phyloP scores from a whole-genome alignment of 2,113 vertebrate genomes.

The Rhipidura dahli region DNA sequence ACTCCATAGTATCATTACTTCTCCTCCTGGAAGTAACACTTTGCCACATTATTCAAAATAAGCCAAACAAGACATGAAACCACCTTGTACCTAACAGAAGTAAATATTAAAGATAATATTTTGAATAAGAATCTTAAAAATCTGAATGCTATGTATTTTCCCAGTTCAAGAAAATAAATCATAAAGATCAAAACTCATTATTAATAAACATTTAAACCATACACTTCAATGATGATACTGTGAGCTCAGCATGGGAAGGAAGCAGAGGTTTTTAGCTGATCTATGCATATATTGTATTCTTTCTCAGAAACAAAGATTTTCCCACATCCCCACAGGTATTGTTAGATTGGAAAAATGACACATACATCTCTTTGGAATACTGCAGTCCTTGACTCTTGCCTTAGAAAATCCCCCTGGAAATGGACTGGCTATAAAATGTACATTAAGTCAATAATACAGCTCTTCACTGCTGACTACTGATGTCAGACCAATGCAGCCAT shows the following conservation, averaged over 20 bases:
- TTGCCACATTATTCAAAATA: background rate
- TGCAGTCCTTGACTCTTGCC: background rate
- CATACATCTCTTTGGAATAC: background rate
- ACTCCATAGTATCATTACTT: background rate
- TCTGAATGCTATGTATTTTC: background rate
- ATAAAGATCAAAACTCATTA: background rate
- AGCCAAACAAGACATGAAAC: background rate
- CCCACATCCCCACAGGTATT: background rate
- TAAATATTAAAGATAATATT: background rate
- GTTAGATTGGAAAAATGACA: background rate
- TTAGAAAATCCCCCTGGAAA: background rate
- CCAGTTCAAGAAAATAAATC: background rate
- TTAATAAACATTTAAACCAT: background rate
- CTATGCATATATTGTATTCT: background rate
- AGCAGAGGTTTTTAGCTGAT: background rate
- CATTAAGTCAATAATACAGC: background rate
- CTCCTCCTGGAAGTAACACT: background rate
- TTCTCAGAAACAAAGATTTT: background rate
- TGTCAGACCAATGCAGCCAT: background rate
- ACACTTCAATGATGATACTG: background rate
- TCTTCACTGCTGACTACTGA: background rate
- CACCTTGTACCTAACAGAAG: background rate
- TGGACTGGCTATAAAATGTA: background rate
- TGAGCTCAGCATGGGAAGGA: background rate
- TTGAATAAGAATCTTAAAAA: background rate